Percentiles rank a stretch among this genome's conserved stretches.
phyloP scores from a whole-genome alignment of 1,140 invertebrate species.

The Stratiolaelaps scimitus region DNA sequence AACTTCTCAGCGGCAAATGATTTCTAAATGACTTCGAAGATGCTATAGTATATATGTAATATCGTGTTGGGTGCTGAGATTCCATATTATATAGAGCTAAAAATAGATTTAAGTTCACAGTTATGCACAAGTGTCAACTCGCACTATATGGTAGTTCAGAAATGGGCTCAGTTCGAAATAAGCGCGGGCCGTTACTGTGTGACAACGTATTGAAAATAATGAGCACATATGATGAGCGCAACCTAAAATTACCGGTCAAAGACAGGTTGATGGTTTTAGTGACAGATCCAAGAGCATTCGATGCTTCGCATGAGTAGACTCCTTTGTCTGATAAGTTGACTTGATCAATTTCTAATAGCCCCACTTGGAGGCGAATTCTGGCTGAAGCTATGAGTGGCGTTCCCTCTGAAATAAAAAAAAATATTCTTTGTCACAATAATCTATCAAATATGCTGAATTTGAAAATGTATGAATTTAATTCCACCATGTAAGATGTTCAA shows the following conservation, averaged over 20 bases:
- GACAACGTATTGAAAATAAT: neutral
- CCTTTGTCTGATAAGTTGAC: neutral
- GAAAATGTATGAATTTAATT: too few relatives aligned
- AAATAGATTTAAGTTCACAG: neutral
- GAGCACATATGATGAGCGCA: too few relatives aligned
- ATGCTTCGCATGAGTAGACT: conserved; percentile 4
- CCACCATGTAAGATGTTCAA: too few relatives aligned
- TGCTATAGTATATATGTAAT: neutral
- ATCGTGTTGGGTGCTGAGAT: neutral
- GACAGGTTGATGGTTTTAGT: neutral
- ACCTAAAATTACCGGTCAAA: neutral
- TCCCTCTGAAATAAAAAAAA: too few relatives aligned
- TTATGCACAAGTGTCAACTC: neutral
- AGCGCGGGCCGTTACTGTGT: neutral
- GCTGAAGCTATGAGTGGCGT: neutral
- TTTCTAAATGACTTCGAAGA: neutral
- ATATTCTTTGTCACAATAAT: too few relatives aligned
- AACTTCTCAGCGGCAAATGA: neutral
- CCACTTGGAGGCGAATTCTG: neutral
- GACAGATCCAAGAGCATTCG: neutral
- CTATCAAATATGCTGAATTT: too few relatives aligned
- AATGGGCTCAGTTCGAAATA: neutral
- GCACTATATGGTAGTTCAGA: too few relatives aligned
- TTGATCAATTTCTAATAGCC: neutral
- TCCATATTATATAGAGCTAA: neutral